Percentiles rank a stretch among this genome's conserved stretches.
phyloP scores from a whole-genome alignment of 2,113 vertebrate genomes.

The Siphamia tubifer region DNA sequence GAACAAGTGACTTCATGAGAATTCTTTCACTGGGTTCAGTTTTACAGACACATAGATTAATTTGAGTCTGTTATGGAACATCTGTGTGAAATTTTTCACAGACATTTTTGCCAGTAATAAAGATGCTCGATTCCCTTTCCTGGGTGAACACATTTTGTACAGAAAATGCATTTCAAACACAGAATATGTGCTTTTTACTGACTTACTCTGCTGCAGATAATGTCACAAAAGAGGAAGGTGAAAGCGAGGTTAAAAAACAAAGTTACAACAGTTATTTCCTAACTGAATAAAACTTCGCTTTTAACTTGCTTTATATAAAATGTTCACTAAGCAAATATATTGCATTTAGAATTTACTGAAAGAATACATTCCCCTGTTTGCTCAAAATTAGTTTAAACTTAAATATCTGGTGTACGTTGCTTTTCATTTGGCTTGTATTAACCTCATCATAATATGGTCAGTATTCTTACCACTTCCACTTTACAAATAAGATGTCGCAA shows the following conservation, averaged over 20 bases:
- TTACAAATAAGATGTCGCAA: neutral
- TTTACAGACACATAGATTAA: too few relatives aligned
- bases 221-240: neutral
- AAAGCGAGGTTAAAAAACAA: neutral
- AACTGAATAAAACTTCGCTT: neutral
- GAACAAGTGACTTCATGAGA: neutral
- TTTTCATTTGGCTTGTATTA: neutral
- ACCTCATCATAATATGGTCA: neutral
- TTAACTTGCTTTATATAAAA: neutral
- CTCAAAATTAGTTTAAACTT: neutral
- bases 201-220: too few relatives aligned
- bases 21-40: neutral
- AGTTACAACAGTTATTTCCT: too few relatives aligned
- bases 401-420: neutral
- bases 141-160: too few relatives aligned
- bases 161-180: neutral
- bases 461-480: constrained; percentile 5
- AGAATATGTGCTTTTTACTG: neutral
- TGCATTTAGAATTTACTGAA: too few relatives aligned
- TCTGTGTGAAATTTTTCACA: neutral
- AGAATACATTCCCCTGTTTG: too few relatives aligned
- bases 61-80: neutral
- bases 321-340: too few relatives aligned
- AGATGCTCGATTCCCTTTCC: too few relatives aligned
- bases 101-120: neutral